Conservation (phyloP, 2,113 vertebrate genomes). For the Panthera leo region DNA sequence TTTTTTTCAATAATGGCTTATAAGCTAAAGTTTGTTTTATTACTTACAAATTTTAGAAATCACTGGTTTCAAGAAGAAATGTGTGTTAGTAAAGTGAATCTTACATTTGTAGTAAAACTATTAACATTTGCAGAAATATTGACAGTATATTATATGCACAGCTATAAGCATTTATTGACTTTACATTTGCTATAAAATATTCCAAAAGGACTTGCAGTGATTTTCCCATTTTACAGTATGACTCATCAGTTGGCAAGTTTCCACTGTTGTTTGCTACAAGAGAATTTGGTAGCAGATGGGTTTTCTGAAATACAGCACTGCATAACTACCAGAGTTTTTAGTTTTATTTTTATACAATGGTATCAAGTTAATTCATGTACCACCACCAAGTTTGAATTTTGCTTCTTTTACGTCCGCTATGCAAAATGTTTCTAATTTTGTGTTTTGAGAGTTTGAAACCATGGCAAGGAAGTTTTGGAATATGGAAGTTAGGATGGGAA, state of each 20-base stretch:
- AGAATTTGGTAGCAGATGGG: conserved; percentile 64
- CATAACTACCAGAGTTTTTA: not conserved
- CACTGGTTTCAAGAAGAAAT: not conserved
- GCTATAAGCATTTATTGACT: conserved; percentile 55
- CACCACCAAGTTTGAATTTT: not conserved
- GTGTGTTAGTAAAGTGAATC: not conserved
- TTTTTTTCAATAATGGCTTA: not conserved
- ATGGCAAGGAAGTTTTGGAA: not conserved
- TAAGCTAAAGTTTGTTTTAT: not conserved
- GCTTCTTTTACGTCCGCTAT: not conserved
- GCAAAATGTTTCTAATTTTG: not conserved
- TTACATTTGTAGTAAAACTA: not conserved
- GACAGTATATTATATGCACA: not conserved
- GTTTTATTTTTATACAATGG: conserved; percentile 21
- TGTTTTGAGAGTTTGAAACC: not conserved
- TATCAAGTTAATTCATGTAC: not conserved
- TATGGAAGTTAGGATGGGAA: not conserved
- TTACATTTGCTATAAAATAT: conserved; percentile 63
- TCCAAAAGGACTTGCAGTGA: conserved; percentile 52
- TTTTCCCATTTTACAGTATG: conserved; percentile 4
- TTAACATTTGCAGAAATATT: conserved; percentile 7
- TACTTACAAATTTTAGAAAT: not conserved
- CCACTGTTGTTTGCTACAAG: conserved; percentile 23
- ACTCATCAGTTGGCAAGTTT: conserved; percentile 52
- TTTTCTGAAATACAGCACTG: conserved; percentile 56